A percentile compares a stretch with the other conserved stretches of the same genome.
These are phyloP conservation scores for Drosophila meridiana DNA, from an alignment of 2,888 invertebrate genomes.

Conservation along the genomic window DNA sequence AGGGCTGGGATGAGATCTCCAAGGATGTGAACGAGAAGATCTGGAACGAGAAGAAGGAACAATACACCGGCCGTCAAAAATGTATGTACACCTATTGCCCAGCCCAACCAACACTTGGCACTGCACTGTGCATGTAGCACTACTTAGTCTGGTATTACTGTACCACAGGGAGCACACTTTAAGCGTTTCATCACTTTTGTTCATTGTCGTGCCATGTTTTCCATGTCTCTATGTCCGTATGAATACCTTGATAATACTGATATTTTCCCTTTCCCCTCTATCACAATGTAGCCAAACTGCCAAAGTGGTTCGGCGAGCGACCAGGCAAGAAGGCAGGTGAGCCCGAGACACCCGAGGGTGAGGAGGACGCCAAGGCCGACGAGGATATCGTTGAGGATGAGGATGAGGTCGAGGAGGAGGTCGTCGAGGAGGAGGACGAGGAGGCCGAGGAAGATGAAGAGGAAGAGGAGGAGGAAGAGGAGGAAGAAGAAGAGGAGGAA, in stretches of 20 bases:
- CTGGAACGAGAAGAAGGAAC: constrained; percentile 94
- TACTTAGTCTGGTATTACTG: constrained; percentile 19
- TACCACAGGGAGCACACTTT: constrained; percentile 33
- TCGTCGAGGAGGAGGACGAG: constrained; percentile 90
- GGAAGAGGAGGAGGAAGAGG: constrained; percentile 86
- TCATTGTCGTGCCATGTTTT: constrained; percentile 67
- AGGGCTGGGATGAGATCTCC: constrained; percentile 94
- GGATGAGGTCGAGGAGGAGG: constrained; percentile 92
- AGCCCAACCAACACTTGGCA: constrained; percentile 3
- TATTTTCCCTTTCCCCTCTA: background rate
- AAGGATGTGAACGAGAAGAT: constrained; percentile 94
- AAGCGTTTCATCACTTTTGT: constrained; percentile 45
- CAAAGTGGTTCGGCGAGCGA: constrained; percentile 98
- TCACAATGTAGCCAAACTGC: constrained; percentile 90
- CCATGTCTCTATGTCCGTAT: constrained; percentile 11
- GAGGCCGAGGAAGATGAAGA: constrained; percentile 88
- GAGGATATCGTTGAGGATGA: constrained; percentile 90
- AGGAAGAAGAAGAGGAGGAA: constrained; percentile 85
- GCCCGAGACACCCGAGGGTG: constrained; percentile 95
- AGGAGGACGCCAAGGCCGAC: constrained; percentile 93
- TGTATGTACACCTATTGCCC: constrained; percentile 87
- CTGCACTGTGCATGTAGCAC: constrained; percentile 23
- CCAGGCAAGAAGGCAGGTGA: constrained; percentile 96
- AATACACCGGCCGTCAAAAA: constrained; percentile 95
- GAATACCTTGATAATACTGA: constrained; percentile 5